Base-by-base conservation (phyloP, 2,888 invertebrate genomes). In the Gisinianus flammeolus region DNA sequence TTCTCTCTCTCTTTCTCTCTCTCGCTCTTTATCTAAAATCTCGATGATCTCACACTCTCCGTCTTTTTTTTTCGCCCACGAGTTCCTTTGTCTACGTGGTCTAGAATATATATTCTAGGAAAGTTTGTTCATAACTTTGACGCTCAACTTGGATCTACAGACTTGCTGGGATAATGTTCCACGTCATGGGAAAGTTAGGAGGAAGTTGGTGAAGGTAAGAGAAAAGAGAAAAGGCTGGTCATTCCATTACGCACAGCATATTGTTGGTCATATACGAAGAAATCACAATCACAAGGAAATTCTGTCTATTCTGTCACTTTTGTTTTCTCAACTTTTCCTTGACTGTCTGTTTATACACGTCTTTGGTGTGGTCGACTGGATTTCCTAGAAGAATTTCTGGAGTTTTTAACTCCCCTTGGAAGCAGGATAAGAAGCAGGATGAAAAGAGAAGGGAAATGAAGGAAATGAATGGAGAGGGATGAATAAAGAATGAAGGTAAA, bases 41-140 rank as follows among this genome's bases (percentile, higher is more conserved):
- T 58, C 5, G 1, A 2, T 24, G 8, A 19, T 2, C 44, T 44
- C 44, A 44, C 44, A 19, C 44, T 4, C 44, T 44, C 3, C 44
- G 2, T 44, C 8, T 6, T 44, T 6, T 44, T 44, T 62, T 62
- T n/a, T 62, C 10, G 16, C 12, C 28, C 22, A 26, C 1, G 0
- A 67, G 24, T 30, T 67, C 4, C 28, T 26, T 31, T 67, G 67
- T 31, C 26, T 67, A 28, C 44, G 44, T 44, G 44, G 16, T n/a
- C 58, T n/a, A n/a, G 24, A n/a, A n/a, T 58, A 2, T 58, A 44
- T 12, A 44, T 68, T 68, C 5, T 24, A 44, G 2, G 28, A 64
- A 64, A 64, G 64, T 64, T 64, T 64, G 64, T 26, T 64, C 64
- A 64, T 64, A 64, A 64, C 64, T 64, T 64, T n/a, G 28, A 58